Evolutionary conservation across 2,888 invertebrate genomes (phyloP), one percentile per base, ranked within the genome.

Genomic region (Drosophila nr. perissopoda): DNA sequence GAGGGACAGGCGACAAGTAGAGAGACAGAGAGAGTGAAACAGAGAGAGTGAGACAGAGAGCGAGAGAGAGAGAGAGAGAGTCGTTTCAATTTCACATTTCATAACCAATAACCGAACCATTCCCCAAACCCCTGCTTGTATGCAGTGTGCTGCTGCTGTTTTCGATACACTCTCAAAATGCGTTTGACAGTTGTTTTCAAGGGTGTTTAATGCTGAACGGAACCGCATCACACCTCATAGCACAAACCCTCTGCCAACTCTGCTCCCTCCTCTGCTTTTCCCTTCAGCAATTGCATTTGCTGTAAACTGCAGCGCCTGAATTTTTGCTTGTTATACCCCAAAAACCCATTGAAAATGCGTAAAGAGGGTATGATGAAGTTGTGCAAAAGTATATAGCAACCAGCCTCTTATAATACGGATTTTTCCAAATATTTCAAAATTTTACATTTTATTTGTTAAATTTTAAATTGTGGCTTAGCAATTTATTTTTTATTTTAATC

Each of bases 151-250:
- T 62, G 31, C 42, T 21, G 42, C 72, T 70, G 83, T 65, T 68
- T 64, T 57, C 68, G 73, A 76, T 74, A 70, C 65, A 69, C 86
- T 76, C 74, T 76, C 66, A 58, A 76, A 88, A 89, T 90, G 88
- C 84, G 81, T 89, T 91, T 91, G 91, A 90, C 91, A 91, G 90
- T 91, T 90, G 79, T 84, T 90, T 89, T 88, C 90, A 90, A 90
- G 91, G 90, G 91, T 90, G 91, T 90, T 88, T 89, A 76, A 76
- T 70, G 74, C 76, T 60, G 52, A 80, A 40, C 29, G 29, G 31
- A 60, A 29, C 46, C 21, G 57, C 27, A 69, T 31, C 69, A 54
- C 68, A 48, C 51, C n/a, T 31, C 25, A 34, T 10, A 2, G 25
- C 54, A 27, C n/a, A 40, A 57, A 42, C 29, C 57, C 40, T 29